phyloP scores from a whole-genome alignment of 2,797 vertebrate species.

The Tapirus indicus region DNA sequence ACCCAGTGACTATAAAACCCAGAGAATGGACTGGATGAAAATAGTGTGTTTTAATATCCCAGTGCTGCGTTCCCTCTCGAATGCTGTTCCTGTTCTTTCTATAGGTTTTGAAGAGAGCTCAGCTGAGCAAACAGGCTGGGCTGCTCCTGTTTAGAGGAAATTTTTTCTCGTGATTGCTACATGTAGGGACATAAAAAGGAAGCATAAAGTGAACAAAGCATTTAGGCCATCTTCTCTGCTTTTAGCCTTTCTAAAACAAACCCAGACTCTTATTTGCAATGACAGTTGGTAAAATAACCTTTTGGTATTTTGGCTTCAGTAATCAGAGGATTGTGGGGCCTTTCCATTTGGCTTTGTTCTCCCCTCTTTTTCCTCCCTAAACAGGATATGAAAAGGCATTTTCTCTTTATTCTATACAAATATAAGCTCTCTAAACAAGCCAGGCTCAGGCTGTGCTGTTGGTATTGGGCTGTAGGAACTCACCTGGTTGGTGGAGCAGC shows the following conservation, averaged over 20 bases:
- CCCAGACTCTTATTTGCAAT: background rate
- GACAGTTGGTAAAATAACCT: slow-evolving; percentile 37
- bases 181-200: slow-evolving; percentile 11
- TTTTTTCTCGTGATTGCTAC: slow-evolving; percentile 12
- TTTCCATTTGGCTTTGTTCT: slow-evolving; percentile 66
- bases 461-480: slow-evolving; percentile 58
- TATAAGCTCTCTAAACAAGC: slow-evolving; percentile 48
- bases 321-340: background rate
- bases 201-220: background rate
- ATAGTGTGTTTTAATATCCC: background rate
- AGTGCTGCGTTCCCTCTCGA: background rate
- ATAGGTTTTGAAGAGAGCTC: background rate
- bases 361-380: slow-evolving; percentile 24
- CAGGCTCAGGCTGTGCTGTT: slow-evolving; percentile 37
- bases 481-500: slow-evolving; percentile 58
- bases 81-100: background rate
- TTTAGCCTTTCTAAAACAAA: slow-evolving; percentile 47
- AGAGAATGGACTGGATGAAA: background rate
- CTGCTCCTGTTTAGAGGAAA: background rate
- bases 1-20: background rate
- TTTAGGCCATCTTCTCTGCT: background rate
- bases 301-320: slow-evolving; percentile 61
- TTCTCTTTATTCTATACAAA: slow-evolving; percentile 61
- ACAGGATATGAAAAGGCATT: slow-evolving; percentile 66
- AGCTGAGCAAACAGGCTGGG: background rate